Base-by-base conservation (phyloP, 92 coral and sea anemone genomes). In the Chrysogorgia sp. region DNA sequence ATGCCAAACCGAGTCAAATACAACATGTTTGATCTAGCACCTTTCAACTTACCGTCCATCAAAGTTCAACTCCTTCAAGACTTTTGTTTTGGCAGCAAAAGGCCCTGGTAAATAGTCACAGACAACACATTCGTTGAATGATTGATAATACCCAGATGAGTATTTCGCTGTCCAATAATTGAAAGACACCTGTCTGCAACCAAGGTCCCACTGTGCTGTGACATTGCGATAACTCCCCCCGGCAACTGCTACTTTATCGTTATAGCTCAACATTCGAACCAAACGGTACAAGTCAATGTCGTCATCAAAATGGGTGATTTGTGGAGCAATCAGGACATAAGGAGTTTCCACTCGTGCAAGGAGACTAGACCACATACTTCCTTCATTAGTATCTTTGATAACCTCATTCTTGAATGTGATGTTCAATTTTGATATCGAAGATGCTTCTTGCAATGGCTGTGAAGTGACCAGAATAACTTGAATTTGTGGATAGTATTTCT, bases 71-170 rank as follows among this genome's bases (percentile, higher is more conserved):
- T 81, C 40, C 72, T 82, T 81, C 23, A 93, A 80, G 50, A 35
- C 74, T 57, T 91, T 77, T 6, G 97, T 93, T 57, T 87, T 89
- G 0, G 93, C 97, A 21, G 85, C 70, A 86, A 91, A 91, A 7
- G 97, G 96, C 10, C 97, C 97, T 5, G 89, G 80, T 4, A 91
- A 61, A 31, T 83, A 86, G 45, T 93, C 97, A 61, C 97, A 93
- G 29, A 86, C 97, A 10, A 86, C 80, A 35, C 97, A 93, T 49
- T 93, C 97, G 10, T 84, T 81, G 65, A 89, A 93, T 2, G 97
- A 93, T 64, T 77, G 86, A 66, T 88, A 93, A 63, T 93, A 93
- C 3, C 97, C 97, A 1, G 84, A 91, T 48, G 82, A 71, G 60
- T 86, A 88, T 24, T 70, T 74, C 67, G 87, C 83, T 0, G 96